These are phyloP conservation scores for Upupa epops DNA, from an alignment of 2,113 vertebrate species.

Conservation along the genomic window DNA sequence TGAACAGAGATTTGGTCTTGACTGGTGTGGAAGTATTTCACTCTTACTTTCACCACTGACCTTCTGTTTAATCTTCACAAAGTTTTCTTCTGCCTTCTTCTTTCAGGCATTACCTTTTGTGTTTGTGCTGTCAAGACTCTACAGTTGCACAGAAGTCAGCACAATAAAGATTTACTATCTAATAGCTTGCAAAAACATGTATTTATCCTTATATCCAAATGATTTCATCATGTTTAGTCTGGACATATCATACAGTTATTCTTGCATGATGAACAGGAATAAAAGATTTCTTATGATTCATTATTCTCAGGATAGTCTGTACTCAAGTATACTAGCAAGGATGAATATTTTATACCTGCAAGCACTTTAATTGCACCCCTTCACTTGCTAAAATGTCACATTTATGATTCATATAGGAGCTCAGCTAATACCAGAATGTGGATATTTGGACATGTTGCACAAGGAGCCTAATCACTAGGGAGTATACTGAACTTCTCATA, in stretches of 20 bases:
- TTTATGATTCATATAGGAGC: neutral
- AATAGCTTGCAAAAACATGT: neutral
- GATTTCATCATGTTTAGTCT: neutral
- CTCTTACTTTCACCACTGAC: neutral
- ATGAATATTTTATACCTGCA: slow-evolving; percentile 13
- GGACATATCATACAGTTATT: neutral
- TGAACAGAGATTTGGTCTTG: neutral
- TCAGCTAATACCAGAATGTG: neutral
- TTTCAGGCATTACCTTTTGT: neutral
- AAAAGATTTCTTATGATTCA: neutral
- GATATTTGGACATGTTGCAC: neutral
- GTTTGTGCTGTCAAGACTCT: neutral
- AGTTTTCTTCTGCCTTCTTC: neutral
- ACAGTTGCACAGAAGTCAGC: neutral
- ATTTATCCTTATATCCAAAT: neutral
- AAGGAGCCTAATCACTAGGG: neutral
- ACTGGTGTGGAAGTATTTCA: neutral
- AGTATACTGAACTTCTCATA: neutral
- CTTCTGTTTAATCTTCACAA: neutral
- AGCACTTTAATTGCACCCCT: neutral
- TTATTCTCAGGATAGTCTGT: slow-evolving; percentile 2
- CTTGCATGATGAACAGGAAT: neutral
- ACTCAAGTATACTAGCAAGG: neutral
- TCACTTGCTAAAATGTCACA: neutral
- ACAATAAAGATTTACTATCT: neutral